Base-by-base conservation (phyloP, 2,113 vertebrate species). In the Riparia riparia region DNA sequence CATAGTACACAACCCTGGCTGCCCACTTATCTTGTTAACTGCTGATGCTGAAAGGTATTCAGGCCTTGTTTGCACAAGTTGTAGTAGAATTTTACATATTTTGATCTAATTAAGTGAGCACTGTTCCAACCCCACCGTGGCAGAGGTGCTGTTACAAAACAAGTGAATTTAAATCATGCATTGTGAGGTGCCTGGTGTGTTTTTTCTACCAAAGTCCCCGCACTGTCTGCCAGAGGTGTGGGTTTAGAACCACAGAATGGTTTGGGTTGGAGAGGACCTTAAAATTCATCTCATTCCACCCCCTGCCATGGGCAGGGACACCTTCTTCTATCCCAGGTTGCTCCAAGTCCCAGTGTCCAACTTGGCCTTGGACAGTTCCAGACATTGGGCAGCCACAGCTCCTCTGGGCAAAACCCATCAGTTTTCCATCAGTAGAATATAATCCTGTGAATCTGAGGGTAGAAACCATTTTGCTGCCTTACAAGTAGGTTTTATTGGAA, bases 61-160 rank as follows among this genome's bases (percentile, higher is more conserved):
- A 22, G 61, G 49, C 29, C 37, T 65, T 81, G 87, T 73, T 63
- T 73, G 60, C 31, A 70, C 50, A 73, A 19, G 56, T 20, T 61
- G 17, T 37, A 42, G 47, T 6, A 34, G 65, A 63, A 58, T 56
- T 89, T 78, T 9, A 53, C 3, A 1, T 44, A 20, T 90, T 93
- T 49, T 66, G 17, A 16, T 66, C 19, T 14, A 34, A 61, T 70
- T 65, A 31, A 53, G 17, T 5, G 19, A 60, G 22, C 42, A 22
- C 13, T 39, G 10, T 31, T 70, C 31, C 32, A 56, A 3, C 12
- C 14, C 7, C 31, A 5, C 44, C 0, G 0, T 16, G 29, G 37
- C 26, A 82, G 47, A 15, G 12, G 13, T 80, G 78, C 39, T 70
- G 56, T 53, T 61, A n/a, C 2, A n/a, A 45, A 78, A 54, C 42